Base-by-base conservation (phyloP, 2,888 invertebrate genomes). In the Girardia tigrina region DNA sequence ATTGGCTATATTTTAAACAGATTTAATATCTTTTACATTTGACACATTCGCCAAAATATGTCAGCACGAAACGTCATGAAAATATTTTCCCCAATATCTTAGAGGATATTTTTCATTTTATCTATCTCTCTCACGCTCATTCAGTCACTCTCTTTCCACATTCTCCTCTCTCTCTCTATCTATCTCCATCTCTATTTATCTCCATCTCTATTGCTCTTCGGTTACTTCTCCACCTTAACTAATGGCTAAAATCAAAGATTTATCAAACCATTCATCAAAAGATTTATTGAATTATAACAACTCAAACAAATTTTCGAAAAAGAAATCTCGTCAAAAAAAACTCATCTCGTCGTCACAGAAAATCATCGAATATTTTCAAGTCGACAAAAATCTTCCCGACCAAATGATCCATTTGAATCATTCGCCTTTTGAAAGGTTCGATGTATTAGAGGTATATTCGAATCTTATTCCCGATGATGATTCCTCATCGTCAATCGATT, bases 1-100 rank as follows among this genome's bases (percentile, higher is more conserved):
- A 56, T 56, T 56, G 56, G 56, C 56, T 56, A 56, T 56, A 56
- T 56, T 56, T 56, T 56, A 56, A 56, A 56, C 56, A 56, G 56
- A 56, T 56, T 56, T 56, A 20, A 56, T 56, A 56, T 56, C 56
- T 8, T 56, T 56, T 56, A 56, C 56, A 56, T 56, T 56, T 56
- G 56, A 56, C 56, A 56, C 56, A 56, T 56, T 56, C 56, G 56
- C 56, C n/a, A 56, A n/a, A 56, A 56, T 56, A 56, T 56, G 56
- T 56, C 56, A 56, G 56, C 56, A n/a, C 56, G n/a, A 56, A 56
- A 56, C 8, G 23, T 56, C 56, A 56, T 56, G 56, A 56, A 56
- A 56, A 56, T 4, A 2, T 6, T 56, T 56, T 8, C n/a, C n/a
- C n/a, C 23, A 12, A 56, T 56, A 16, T 56, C 56, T 23, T 20